Percentiles rank a stretch among this genome's conserved stretches.
These are phyloP conservation scores for rat (Rattus norvegicus) DNA, from an alignment of 2,113 vertebrate genomes.

Conservation along the genomic window GRCr8 NC_086019.1:87774501-87775000, in stretches of 20 bases:
- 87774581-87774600: background rate
- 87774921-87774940: background rate
- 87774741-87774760: background rate
- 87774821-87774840: background rate
- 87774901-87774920: background rate
- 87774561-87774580: background rate
- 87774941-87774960: background rate
- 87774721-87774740: background rate
- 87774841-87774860: background rate
- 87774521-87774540: background rate
- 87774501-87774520: background rate
- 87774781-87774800: background rate
- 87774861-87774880: background rate
- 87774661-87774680: background rate
- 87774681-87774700: background rate
- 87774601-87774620: background rate
- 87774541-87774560: background rate
- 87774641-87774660: background rate
- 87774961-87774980: background rate
- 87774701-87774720: background rate
- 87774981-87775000: background rate
- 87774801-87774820: background rate
- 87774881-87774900: background rate
- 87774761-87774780: background rate
- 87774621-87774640: no score